phyloP scores from a whole-genome alignment of 2,797 vertebrate genomes.

The Cyclopterus lumpus region DNA sequence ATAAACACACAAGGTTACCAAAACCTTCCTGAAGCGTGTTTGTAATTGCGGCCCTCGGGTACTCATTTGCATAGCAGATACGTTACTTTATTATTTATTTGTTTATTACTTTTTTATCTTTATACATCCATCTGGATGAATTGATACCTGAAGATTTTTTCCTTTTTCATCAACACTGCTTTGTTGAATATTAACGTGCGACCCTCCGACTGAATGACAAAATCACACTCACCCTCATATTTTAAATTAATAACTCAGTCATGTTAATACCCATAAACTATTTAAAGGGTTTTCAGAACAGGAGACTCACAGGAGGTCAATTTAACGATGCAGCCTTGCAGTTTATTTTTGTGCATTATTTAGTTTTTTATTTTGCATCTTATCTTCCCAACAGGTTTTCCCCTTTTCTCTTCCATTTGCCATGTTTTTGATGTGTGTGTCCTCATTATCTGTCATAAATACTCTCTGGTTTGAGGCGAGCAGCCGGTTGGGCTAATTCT shows the following conservation, averaged over 20 bases:
- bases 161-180: not conserved
- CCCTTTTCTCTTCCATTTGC: not conserved
- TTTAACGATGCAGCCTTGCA: not conserved
- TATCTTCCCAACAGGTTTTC: not conserved
- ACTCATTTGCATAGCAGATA: slow-evolving; percentile 35
- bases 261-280: not conserved
- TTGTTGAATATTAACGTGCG: slow-evolving; percentile 9
- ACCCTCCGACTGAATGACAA: not conserved
- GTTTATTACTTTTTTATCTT: slow-evolving; percentile 9
- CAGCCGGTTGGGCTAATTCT: no score
- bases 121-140: slow-evolving; percentile 24
- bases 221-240: not conserved
- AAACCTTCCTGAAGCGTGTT: slow-evolving; percentile 22
- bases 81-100: no score
- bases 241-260: not conserved
- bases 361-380: not conserved
- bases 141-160: slow-evolving; percentile 21
- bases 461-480: not conserved
- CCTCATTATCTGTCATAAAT: not conserved
- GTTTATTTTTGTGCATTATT: not conserved
- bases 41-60: slow-evolving; percentile 53
- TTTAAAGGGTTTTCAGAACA: not conserved
- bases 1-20: slow-evolving; percentile 34
- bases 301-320: not conserved
- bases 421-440: not conserved